phyloP scores from a whole-genome alignment of 1,140 invertebrate species.

The Ooceraea biroi region DNA sequence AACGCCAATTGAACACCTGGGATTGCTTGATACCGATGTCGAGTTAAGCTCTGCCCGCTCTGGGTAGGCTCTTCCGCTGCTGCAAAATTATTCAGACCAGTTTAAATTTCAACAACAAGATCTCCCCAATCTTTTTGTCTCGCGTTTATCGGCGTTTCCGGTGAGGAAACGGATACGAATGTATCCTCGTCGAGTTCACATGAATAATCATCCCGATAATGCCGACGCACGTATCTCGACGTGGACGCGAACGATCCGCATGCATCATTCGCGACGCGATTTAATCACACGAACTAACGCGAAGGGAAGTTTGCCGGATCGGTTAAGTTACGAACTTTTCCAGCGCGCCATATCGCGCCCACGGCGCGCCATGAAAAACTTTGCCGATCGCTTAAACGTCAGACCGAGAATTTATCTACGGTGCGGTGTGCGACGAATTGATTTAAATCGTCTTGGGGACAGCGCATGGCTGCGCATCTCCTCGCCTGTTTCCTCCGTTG shows the following conservation, averaged over 20 bases:
- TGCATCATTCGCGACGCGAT: conserved; percentile 42
- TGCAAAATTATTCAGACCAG: conserved; percentile 66
- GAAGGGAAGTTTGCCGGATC: conserved; percentile 53
- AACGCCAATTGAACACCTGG: conserved; percentile 75
- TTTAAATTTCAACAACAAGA: conserved; percentile 52
- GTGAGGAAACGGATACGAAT: background rate
- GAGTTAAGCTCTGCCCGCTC: conserved; percentile 57
- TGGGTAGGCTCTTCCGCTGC: conserved; percentile 65
- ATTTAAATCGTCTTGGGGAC: conserved; percentile 51
- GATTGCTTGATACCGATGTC: conserved; percentile 72
- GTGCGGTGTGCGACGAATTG: conserved; percentile 50
- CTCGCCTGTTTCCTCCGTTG: background rate
- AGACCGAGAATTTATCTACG: conserved; percentile 51
- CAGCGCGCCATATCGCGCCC: conserved; percentile 48
- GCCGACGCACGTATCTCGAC: conserved; percentile 43
- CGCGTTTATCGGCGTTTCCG: conserved; percentile 1
- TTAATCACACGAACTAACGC: conserved; percentile 22
- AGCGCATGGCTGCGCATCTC: background rate
- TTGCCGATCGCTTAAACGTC: conserved; percentile 43
- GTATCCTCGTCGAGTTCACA: conserved; percentile 13
- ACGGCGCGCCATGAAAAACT: conserved; percentile 44
- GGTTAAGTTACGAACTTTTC: conserved; percentile 58
- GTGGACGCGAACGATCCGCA: conserved; percentile 23
- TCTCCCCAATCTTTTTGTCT: conserved; percentile 51
- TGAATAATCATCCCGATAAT: conserved; percentile 54